Percentiles rank a stretch among this genome's conserved stretches.
Evolutionary conservation across 2,113 vertebrate species (phyloP).

Genomic region (Morone saxatilis): DNA sequence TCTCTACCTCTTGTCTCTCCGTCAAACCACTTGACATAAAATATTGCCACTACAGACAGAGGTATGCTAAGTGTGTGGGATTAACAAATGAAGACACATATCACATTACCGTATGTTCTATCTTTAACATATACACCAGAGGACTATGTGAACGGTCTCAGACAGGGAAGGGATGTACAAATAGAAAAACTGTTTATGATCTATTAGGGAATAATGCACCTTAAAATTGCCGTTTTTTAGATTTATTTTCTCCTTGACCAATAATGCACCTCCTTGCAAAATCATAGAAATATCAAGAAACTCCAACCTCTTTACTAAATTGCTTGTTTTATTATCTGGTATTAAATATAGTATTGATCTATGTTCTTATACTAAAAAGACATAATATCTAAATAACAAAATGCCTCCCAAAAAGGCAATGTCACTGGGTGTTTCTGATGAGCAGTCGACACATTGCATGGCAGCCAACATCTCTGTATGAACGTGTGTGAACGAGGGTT

Average conservation of each 20-base stretch:
- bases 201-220: conserved; percentile 23
- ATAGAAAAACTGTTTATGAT: conserved; percentile 4
- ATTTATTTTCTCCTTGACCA: not conserved
- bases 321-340: not conserved
- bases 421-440: too few relatives aligned
- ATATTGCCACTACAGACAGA: conserved; percentile 31
- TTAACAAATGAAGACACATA: conserved; percentile 48
- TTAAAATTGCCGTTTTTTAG: not conserved
- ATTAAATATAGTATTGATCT: not conserved
- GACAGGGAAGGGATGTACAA: conserved; percentile 21
- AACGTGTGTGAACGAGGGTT: too few relatives aligned
- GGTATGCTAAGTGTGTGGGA: conserved; percentile 53
- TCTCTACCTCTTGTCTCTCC: conserved; percentile 22
- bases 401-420: not conserved
- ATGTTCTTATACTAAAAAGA: not conserved
- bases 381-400: not conserved
- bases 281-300: not conserved
- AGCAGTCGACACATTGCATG: too few relatives aligned
- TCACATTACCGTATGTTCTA: not conserved
- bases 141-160: conserved; percentile 41
- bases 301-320: not conserved
- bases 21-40: conserved; percentile 53
- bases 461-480: too few relatives aligned
- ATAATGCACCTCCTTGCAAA: not conserved
- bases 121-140: conserved; percentile 31